A percentile compares a stretch with the other conserved stretches of the same genome.
phyloP scores from a whole-genome alignment of 1,140 invertebrate species.

The Neelides sp. region DNA sequence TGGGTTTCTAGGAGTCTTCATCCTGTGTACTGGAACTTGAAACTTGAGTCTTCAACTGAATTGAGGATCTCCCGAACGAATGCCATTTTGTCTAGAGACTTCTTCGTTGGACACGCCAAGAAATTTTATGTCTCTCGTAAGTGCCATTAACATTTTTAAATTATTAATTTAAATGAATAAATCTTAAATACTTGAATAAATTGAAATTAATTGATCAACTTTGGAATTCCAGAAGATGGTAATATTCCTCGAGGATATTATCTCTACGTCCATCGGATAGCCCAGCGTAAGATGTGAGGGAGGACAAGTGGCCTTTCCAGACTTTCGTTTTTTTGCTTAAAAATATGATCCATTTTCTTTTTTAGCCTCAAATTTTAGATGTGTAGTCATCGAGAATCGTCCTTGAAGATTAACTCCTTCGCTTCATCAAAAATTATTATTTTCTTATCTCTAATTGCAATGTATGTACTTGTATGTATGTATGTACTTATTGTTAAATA shows the following conservation, averaged over 20 bases:
- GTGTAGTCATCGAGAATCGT: no score
- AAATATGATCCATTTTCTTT: no score
- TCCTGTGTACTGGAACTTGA: constrained; percentile 21
- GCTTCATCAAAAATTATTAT: no score
- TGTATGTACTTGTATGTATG: no score
- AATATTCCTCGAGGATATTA: constrained; percentile 14
- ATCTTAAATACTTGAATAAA: neutral
- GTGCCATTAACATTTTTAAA: neutral
- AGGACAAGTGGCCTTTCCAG: no score
- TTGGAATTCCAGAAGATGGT: constrained; percentile 8
- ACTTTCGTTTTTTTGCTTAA: no score
- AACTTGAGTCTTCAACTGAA: constrained; percentile 9
- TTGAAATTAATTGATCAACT: neutral
- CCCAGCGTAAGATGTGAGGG: constrained; percentile 16
- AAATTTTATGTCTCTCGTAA: constrained; percentile 13
- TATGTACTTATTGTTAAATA: no score
- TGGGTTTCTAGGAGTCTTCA: constrained; percentile 3
- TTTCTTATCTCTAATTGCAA: no score
- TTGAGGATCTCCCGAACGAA: constrained; percentile 8
- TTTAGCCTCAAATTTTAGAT: no score
- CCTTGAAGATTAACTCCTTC: no score
- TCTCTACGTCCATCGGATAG: constrained; percentile 14
- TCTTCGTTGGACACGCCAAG: constrained; percentile 18
- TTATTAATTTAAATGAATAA: neutral
- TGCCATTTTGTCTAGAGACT: constrained; percentile 9